A percentile compares a stretch with the other conserved stretches of the same genome.
Conservation (phyloP, 2,113 vertebrate genomes). For the Clarias batrachus region DNA sequence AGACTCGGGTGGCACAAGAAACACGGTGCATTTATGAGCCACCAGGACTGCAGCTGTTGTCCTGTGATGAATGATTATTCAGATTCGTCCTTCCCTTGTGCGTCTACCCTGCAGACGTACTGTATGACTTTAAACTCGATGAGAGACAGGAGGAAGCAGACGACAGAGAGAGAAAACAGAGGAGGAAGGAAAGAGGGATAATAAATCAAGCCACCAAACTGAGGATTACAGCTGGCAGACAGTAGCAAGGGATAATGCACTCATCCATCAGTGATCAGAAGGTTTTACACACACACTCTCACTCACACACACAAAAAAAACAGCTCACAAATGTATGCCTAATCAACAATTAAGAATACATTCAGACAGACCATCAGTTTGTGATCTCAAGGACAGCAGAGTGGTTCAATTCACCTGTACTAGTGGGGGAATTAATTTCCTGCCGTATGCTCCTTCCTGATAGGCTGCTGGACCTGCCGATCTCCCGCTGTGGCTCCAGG, state of each 20-base stretch:
- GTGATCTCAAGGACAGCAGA: not conserved
- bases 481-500: conserved; percentile 94
- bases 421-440: conserved; percentile 98
- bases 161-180: not conserved
- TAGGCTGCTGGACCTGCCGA: conserved; percentile 87
- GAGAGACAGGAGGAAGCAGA: not conserved
- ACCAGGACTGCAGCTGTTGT: not conserved
- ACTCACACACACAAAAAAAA: not conserved
- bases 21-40: not conserved
- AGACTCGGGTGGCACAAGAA: not conserved
- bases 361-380: not conserved
- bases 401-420: conserved; percentile 80
- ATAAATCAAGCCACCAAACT: conserved; percentile 35
- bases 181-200: not conserved
- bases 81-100: conserved; percentile 6
- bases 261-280: not conserved
- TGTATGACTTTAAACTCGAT: not conserved
- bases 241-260: not conserved
- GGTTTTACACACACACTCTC: not conserved
- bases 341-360: not conserved
- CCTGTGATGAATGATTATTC: conserved; percentile 27
- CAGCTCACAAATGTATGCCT: not conserved
- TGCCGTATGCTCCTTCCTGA: conserved; percentile 93
- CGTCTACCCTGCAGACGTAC: not conserved
- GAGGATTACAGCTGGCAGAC: not conserved